A percentile compares a stretch with the other conserved stretches of the same genome.
Evolutionary conservation across 2,113 vertebrate species (phyloP).

Genomic region (Syngnathus scovelli): DNA sequence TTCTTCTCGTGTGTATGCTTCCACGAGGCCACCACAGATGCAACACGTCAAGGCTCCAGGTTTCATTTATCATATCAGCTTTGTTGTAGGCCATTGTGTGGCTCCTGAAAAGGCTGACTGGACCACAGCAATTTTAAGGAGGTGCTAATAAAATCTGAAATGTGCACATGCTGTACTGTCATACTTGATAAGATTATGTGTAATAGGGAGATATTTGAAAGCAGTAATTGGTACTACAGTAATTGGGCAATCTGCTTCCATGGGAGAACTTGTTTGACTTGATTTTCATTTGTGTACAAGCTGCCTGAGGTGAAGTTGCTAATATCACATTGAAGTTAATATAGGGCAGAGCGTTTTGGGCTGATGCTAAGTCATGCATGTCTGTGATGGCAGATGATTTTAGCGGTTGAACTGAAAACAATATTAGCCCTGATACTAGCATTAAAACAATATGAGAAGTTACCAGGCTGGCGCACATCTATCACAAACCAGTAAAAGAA

Average conservation of each 20-base stretch:
- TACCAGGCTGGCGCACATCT: background rate
- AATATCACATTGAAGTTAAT: background rate
- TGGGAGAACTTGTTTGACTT: background rate
- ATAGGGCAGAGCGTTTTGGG: background rate
- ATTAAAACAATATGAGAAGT: background rate
- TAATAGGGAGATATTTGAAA: background rate
- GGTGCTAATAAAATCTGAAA: background rate
- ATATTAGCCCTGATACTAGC: background rate
- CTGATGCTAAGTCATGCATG: background rate
- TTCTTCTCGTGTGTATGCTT: conserved; percentile 40
- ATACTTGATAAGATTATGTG: background rate
- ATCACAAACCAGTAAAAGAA: background rate
- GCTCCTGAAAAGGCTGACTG: conserved; percentile 38
- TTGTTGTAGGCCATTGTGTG: conserved; percentile 54
- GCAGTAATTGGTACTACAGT: background rate
- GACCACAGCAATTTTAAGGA: conserved; percentile 18
- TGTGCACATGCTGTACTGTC: background rate
- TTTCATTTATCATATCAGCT: conserved; percentile 68
- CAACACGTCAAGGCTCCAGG: conserved; percentile 54
- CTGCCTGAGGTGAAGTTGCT: background rate
- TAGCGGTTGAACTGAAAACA: background rate
- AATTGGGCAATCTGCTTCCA: background rate
- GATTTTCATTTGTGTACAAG: background rate
- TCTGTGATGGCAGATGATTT: background rate
- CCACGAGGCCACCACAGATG: conserved; percentile 65